Conservation (phyloP, 2,797 vertebrate genomes). For the Peromyscus aztecus region DNA sequence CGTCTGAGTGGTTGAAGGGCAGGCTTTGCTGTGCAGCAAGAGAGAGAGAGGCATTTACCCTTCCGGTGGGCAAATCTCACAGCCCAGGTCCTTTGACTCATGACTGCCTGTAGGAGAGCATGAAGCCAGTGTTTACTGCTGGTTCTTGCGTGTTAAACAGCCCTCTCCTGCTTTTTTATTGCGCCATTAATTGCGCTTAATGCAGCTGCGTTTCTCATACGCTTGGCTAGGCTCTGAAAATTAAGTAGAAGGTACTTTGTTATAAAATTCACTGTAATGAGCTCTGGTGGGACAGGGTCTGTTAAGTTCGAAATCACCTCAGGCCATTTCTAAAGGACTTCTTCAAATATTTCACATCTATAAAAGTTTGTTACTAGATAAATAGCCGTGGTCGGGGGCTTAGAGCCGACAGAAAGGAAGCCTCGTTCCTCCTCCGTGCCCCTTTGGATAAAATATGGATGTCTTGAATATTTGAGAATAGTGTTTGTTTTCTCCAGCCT, state of each 20-base stretch:
- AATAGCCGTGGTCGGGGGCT: slow-evolving; percentile 87
- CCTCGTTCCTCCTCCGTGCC: neutral
- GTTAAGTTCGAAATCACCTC: slow-evolving; percentile 95
- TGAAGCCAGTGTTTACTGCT: slow-evolving; percentile 88
- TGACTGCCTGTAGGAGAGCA: slow-evolving; percentile 85
- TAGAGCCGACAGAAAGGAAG: slow-evolving; percentile 70
- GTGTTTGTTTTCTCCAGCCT: slow-evolving; percentile 79
- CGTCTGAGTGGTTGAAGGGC: slow-evolving; percentile 83
- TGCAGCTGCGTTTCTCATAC: slow-evolving; percentile 91
- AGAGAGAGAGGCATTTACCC: slow-evolving; percentile 44
- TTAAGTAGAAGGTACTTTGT: slow-evolving; percentile 94
- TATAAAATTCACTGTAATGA: slow-evolving; percentile 96
- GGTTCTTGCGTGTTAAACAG: slow-evolving; percentile 92
- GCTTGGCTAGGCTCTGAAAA: slow-evolving; percentile 93
- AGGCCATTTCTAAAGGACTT: slow-evolving; percentile 91
- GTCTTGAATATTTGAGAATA: slow-evolving; percentile 74
- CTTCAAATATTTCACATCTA: slow-evolving; percentile 90
- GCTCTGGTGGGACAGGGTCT: slow-evolving; percentile 95
- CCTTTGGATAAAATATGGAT: slow-evolving; percentile 78
- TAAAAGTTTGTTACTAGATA: slow-evolving; percentile 91
- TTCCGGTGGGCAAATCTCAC: slow-evolving; percentile 75
- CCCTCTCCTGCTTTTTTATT: slow-evolving; percentile 92
- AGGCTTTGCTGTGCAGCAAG: slow-evolving; percentile 59
- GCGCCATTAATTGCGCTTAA: slow-evolving; percentile 95
- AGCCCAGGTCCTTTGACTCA: slow-evolving; percentile 81